Base-by-base conservation (phyloP, 2,797 vertebrate species). In the Sternotherus odoratus region DNA sequence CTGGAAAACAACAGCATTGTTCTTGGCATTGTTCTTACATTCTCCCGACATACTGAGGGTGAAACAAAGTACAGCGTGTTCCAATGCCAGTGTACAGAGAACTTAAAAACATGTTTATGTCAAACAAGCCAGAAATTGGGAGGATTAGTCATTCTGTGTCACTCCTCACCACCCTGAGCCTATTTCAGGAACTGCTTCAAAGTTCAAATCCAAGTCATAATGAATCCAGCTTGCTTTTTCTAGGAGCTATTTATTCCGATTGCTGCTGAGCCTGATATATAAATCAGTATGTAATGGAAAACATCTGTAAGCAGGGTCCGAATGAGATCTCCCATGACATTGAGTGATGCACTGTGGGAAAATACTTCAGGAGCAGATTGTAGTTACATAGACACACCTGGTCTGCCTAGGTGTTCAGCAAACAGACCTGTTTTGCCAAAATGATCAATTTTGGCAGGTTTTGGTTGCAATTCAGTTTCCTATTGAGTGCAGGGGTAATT, bases 71-170 rank as follows among this genome's bases (percentile, higher is more conserved):
- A 98, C 98, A 84, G 79, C 0, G 0, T 94, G 97, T 98, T 98
- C 97, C 78, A 83, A 3, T 21, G 16, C 84, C 2, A 28, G 46
- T 92, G 92, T 86, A 48, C 81, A 36, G 6, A 79, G 24, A 86
- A 51, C 78, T 96, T 91, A 84, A 96, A 97, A 98, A 97, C 97
- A 98, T 95, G 94, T 97, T 96, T 97, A 49, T 93, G 93, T 92
- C 1, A 5, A 95, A 79, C 90, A 93, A 93, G 83, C 48, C 6
- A 78, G 94, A 89, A 87, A 60, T 72, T 1, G 1, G 81, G 74
- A 2, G 17, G 54, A 63, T 33, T 39, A 63, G 46, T 91, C 79
- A 60, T 12, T 11, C 36, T 7, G 2, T 43, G 11, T 46, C 86
- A 89, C 77, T 57, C 53, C 39, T 57, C 78, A 43, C 63, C 63